These are phyloP conservation scores for Sipha maydis DNA, from an alignment of 2,888 invertebrate genomes.

Conservation along the genomic window DNA sequence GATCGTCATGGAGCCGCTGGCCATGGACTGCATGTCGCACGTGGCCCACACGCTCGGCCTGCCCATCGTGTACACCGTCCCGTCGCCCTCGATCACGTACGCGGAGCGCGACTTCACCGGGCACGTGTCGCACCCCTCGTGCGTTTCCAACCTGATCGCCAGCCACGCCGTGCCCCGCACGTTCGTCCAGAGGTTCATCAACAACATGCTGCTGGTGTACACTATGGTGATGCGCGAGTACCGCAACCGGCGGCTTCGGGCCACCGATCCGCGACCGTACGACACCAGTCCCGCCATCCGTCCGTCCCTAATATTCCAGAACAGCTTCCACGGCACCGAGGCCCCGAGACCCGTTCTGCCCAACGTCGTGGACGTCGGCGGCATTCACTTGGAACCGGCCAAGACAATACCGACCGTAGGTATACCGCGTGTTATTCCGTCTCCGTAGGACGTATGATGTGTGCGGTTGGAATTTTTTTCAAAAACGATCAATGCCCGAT, in stretches of 20 bases:
- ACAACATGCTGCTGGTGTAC: neutral
- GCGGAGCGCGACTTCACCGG: neutral
- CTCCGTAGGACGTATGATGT: too few relatives aligned
- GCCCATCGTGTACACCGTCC: conserved; percentile 14
- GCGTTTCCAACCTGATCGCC: neutral
- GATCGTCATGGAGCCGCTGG: neutral
- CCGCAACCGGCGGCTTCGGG: too few relatives aligned
- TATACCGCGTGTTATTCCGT: too few relatives aligned
- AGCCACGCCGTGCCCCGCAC: neutral
- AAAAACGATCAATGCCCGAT: too few relatives aligned
- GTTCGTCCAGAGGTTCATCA: neutral
- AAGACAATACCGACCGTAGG: neutral
- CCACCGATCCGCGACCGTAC: neutral
- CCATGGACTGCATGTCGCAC: neutral
- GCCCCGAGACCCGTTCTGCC: neutral
- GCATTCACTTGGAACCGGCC: neutral
- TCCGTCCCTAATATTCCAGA: neutral
- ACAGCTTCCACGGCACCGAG: neutral
- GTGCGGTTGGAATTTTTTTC: too few relatives aligned
- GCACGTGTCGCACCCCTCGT: neutral
- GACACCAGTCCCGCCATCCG: neutral
- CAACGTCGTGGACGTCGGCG: neutral
- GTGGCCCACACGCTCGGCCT: neutral
- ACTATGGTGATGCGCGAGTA: too few relatives aligned
- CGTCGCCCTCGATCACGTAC: neutral